phyloP scores from a whole-genome alignment of 2,888 invertebrate genomes.

The Gnatocerus cornutus region DNA sequence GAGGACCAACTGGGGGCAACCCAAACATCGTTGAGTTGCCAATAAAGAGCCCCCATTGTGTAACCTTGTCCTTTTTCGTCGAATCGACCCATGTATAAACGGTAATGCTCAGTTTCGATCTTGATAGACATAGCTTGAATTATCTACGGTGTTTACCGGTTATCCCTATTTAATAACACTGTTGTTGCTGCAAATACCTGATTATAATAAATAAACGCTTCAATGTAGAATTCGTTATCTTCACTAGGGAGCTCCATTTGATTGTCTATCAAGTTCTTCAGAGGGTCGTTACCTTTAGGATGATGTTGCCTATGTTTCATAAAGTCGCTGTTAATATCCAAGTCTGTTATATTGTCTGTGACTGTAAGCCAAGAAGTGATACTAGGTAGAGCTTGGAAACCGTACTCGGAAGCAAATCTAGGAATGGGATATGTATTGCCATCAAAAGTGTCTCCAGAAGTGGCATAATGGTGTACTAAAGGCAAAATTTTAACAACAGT shows the following conservation, averaged over 20 bases:
- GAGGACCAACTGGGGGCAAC: constrained; percentile 95
- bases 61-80: constrained; percentile 74
- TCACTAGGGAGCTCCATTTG: constrained; percentile 77
- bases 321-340: constrained; percentile 75
- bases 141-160: constrained; percentile 67
- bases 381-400: constrained; percentile 92
- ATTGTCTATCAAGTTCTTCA: constrained; percentile 77
- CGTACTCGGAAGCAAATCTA: constrained; percentile 96
- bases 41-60: constrained; percentile 98
- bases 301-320: constrained; percentile 91
- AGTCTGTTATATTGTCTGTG: constrained; percentile 72
- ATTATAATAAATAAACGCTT: constrained; percentile 85
- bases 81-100: constrained; percentile 66
- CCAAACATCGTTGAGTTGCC: constrained; percentile 99
- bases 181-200: constrained; percentile 74
- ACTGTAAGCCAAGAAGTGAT: constrained; percentile 79
- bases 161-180: background rate
- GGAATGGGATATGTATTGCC: constrained; percentile 83
- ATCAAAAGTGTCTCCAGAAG: constrained; percentile 87
- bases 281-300: constrained; percentile 77
- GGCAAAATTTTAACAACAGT: background rate
- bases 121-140: constrained; percentile 92
- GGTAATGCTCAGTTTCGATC: constrained; percentile 88
- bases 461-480: constrained; percentile 92
- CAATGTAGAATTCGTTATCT: constrained; percentile 74